Evolutionary conservation across 2,888 invertebrate species (phyloP).

Genomic region (Stenichneumon culpator): DNA sequence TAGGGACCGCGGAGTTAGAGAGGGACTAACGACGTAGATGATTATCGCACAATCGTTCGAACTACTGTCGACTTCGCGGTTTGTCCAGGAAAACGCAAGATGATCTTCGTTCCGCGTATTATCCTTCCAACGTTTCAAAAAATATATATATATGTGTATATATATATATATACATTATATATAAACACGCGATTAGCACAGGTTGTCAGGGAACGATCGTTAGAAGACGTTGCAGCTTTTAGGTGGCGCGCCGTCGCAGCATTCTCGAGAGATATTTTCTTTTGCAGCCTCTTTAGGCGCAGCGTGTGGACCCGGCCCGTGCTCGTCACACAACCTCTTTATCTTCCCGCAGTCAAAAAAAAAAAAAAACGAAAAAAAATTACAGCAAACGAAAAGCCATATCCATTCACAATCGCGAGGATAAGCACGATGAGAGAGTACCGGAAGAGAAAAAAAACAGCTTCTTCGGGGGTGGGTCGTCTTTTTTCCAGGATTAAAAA

Average conservation of each 20-base stretch:
- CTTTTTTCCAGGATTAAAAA: conserved; percentile 56
- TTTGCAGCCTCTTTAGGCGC: conserved; percentile 84
- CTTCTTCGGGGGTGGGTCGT: conserved; percentile 61
- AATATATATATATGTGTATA: neutral
- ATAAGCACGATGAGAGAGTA: conserved; percentile 66
- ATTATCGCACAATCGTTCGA: conserved; percentile 3
- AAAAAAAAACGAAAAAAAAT: conserved; percentile 32
- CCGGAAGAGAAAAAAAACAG: conserved; percentile 61
- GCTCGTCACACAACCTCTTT: conserved; percentile 56
- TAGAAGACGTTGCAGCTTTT: conserved; percentile 82
- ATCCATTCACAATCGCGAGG: conserved; percentile 57
- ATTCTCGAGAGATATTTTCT: conserved; percentile 73
- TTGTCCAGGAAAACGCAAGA: conserved; percentile 31
- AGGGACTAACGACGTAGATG: conserved; percentile 58
- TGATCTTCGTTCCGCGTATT: conserved; percentile 17
- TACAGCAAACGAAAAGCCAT: conserved; percentile 20
- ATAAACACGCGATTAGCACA: conserved; percentile 52
- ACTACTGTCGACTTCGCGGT: conserved; percentile 44
- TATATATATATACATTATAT: neutral
- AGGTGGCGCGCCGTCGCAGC: conserved; percentile 77
- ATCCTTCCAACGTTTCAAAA: neutral
- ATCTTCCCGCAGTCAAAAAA: conserved; percentile 58
- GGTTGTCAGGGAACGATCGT: conserved; percentile 70
- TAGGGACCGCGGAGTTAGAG: conserved; percentile 77
- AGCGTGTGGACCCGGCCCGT: conserved; percentile 80